Conservation (phyloP, 2,888 invertebrate genomes). For the Resseliella maxima region DNA sequence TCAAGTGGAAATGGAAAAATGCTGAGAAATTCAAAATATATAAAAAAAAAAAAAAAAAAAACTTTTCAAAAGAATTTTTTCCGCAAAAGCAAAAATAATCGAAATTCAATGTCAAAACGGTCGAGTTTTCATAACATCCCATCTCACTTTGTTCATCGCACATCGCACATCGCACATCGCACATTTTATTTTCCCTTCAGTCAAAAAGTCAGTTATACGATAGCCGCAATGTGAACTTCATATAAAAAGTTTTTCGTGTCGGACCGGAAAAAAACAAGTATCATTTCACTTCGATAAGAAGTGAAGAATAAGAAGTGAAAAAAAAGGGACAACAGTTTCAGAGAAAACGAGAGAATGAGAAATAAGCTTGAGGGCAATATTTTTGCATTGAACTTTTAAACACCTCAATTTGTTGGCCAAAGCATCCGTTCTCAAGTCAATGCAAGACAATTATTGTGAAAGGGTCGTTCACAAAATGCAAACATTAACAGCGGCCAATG, state of each 20-base stretch:
- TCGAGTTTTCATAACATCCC: not conserved
- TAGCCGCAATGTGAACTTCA: slow-evolving; percentile 7
- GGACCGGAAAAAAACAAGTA: slow-evolving; percentile 47
- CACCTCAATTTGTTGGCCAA: slow-evolving; percentile 42
- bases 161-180: not conserved
- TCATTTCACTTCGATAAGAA: slow-evolving; percentile 1
- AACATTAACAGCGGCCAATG: not conserved
- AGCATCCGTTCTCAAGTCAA: slow-evolving; percentile 22
- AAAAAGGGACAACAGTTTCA: not conserved
- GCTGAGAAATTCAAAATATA: not conserved
- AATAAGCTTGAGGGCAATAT: slow-evolving; percentile 1
- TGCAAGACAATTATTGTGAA: slow-evolving; percentile 10
- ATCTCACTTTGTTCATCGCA: not conserved
- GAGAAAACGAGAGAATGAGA: not conserved
- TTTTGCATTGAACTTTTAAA: slow-evolving; percentile 51
- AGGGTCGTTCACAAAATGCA: not conserved
- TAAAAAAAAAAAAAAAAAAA: not conserved
- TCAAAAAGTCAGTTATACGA: slow-evolving; percentile 2
- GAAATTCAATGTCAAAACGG: slow-evolving; percentile 48
- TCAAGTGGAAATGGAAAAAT: not conserved
- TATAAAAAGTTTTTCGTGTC: slow-evolving; percentile 43
- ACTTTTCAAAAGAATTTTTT: slow-evolving; percentile 16
- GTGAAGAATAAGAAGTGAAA: not conserved
- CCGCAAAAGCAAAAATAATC: not conserved
- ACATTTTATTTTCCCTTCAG: slow-evolving; percentile 1